Percentiles rank a stretch among this genome's conserved stretches.
phyloP scores from a whole-genome alignment of 2,888 invertebrate genomes.

The Nemoura dubitans region DNA sequence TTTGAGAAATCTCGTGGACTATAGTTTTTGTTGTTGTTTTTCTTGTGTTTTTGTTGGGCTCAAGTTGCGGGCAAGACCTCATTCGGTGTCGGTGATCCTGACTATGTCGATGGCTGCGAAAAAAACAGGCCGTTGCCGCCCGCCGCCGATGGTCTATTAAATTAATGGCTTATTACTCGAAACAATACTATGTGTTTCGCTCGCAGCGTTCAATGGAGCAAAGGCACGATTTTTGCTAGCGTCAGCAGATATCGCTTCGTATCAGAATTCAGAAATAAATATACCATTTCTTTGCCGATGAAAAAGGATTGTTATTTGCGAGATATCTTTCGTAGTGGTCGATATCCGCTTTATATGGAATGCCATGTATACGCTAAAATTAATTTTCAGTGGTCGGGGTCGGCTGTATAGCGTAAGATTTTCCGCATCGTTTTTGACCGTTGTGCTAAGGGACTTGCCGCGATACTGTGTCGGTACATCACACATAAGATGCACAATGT shows the following conservation, averaged over 20 bases:
- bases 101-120: not conserved
- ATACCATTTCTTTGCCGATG: slow-evolving; percentile 7
- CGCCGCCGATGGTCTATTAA: not conserved
- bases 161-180: not conserved
- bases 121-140: not conserved
- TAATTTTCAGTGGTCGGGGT: not conserved
- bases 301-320: not conserved
- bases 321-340: not conserved
- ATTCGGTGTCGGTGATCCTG: not conserved
- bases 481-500: too few relatives aligned
- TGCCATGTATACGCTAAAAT: not conserved
- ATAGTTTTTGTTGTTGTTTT: not conserved
- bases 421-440: not conserved
- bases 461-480: too few relatives aligned
- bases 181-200: not conserved
- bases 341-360: not conserved
- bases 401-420: not conserved
- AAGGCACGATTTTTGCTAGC: not conserved
- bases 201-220: not conserved
- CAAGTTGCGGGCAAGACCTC: not conserved
- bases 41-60: not conserved
- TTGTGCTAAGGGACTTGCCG: too few relatives aligned
- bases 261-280: not conserved
- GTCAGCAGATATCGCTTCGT: not conserved
- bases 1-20: not conserved